phyloP scores from a whole-genome alignment of 2,113 vertebrate genomes.

The Cryptomyrus ogoouensis region DNA sequence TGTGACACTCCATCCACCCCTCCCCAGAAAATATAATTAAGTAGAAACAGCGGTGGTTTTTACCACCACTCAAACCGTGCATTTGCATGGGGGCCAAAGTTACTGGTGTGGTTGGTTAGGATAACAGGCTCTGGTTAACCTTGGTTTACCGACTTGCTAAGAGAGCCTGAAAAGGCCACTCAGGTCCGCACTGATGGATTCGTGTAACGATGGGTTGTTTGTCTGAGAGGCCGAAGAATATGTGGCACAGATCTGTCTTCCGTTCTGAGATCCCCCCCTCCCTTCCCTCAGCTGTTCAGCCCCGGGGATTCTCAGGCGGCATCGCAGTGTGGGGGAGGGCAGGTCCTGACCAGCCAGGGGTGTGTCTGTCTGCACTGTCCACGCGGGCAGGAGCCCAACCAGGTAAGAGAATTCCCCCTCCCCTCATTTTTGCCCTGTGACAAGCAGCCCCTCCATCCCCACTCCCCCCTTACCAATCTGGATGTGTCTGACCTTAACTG shows the following conservation, averaged over 20 bases:
- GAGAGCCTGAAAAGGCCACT: not conserved
- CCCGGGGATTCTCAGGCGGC: constrained; percentile 41
- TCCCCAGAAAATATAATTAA: not conserved
- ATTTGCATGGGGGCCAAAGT: not conserved
- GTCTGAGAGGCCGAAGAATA: not conserved
- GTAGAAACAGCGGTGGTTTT: not conserved
- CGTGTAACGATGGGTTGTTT: not conserved
- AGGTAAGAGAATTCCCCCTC: constrained; percentile 58
- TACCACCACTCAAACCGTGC: not conserved
- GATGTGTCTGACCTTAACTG: not conserved
- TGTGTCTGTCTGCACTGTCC: constrained; percentile 66
- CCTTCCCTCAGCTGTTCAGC: constrained; percentile 44
- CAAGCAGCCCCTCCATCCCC: not conserved
- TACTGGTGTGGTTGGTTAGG: not conserved
- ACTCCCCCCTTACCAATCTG: not conserved
- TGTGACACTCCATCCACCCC: not conserved
- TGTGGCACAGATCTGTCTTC: not conserved
- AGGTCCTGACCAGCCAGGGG: constrained; percentile 19
- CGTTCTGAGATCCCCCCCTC: not conserved
- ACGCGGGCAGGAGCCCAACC: constrained; percentile 69
- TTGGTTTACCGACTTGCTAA: not conserved
- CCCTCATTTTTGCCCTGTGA: not conserved
- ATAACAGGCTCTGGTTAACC: not conserved
- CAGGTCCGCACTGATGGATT: no score
- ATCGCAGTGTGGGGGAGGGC: constrained; percentile 48